Base-by-base conservation (phyloP, 2,797 vertebrate species). In the Selene dorsalis region DNA sequence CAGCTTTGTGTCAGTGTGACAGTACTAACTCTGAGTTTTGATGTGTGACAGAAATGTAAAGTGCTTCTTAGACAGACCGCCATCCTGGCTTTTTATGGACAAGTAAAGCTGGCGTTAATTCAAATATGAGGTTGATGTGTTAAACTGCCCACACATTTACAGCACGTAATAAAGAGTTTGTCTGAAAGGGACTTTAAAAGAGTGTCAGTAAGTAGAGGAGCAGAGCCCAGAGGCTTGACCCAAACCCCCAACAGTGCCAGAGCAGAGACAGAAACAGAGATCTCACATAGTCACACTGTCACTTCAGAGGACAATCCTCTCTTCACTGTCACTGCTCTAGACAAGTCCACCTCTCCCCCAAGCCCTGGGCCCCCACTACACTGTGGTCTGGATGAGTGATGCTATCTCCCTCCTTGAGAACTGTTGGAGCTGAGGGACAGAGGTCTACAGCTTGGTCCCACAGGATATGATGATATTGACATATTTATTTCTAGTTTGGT, bases 201-300 rank as follows among this genome's bases (percentile, higher is more conserved):
- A 73, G 47, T 67, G 75, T 47, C 71, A 76, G 76, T 71, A 39
- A 69, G 73, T 35, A 50, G 76, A 82, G 69, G 75, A 80, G 57
- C 66, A 53, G 62, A 84, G 77, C 30, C 71, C 70, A 52, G 77
- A 75, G 80, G 55, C 60, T 72, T 79, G 84, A 85, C 76, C 71
- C 64, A 43, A 83, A 63, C 70, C 70, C 72, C 87, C 84, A 61
- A 59, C 68, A 77, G 82, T 74, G 80, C 77, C 72, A 50, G 59
- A 68, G 55, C 60, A 52, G 79, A 75, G 48, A 69, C 75, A 79
- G 72, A 75, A 75, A 79, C 69, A 89, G 75, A 85, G 80, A 83
- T 61, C 61, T 72, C 78, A 73, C 66, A 59, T 60, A 73, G 82
- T 73, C 82, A 75, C 74, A 71, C 61, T 84, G 87, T 80, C 84